phyloP scores from a whole-genome alignment of 2,113 vertebrate genomes.

The Neolamprologus sp. region DNA sequence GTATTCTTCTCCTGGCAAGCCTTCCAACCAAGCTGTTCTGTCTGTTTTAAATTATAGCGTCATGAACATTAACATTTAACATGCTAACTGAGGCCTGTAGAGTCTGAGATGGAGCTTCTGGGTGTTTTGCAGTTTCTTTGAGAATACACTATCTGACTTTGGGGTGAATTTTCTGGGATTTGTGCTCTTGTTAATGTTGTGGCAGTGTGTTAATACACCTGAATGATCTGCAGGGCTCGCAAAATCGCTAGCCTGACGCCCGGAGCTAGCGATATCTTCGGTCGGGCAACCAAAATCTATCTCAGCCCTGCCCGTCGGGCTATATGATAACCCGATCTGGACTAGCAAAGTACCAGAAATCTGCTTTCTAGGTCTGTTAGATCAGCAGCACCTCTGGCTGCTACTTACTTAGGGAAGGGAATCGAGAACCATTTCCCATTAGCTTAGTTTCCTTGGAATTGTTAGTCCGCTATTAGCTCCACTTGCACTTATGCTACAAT shows the following conservation, averaged over 20 bases:
- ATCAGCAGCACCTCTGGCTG: not conserved
- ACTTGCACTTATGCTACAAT: too few relatives aligned
- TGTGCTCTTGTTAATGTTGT: fast-evolving
- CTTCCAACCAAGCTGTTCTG: fast-evolving
- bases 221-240: not conserved
- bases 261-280: too few relatives aligned
- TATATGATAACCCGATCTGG: too few relatives aligned
- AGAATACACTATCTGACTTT: not conserved
- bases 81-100: not conserved
- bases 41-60: not conserved
- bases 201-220: not conserved
- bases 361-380: not conserved
- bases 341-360: not conserved
- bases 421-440: not conserved
- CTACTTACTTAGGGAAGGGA: not conserved
- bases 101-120: not conserved
- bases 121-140: not conserved
- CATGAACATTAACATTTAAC: not conserved
- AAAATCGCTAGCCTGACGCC: too few relatives aligned
- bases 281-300: too few relatives aligned
- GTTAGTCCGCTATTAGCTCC: too few relatives aligned
- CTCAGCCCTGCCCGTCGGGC: too few relatives aligned
- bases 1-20: not conserved
- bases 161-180: not conserved
- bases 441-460: too few relatives aligned